Base-by-base conservation (phyloP, 2,888 invertebrate species). In the Perdita meconis region DNA sequence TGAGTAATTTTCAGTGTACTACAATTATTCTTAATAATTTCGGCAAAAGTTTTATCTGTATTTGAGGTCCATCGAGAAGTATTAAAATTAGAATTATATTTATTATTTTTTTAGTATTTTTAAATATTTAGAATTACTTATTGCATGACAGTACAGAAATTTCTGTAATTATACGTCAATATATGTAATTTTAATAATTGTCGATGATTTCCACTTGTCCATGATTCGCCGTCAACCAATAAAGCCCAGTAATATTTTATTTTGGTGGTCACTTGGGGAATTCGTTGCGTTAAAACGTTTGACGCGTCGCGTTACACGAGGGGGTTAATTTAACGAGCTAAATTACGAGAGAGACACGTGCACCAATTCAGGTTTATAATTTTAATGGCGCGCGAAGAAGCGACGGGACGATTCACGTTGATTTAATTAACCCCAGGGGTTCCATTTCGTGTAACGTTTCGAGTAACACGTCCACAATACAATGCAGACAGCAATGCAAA, bases 281-380 rank as follows among this genome's bases (percentile, higher is more conserved):
- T 68, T 56, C 63, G 13, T 40, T 47, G 40, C 61, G 34, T 73
- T 67, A 40, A 77, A 80, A 66, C 50, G 70, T 57, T 71, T 64
- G 56, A 77, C 83, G 53, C 77, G 22, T 59, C 40, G 30, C 55
- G 61, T 55, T 67, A 66, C 44, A 55, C 53, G 67, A 40, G 51
- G 69, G 81, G 57, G 57, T 76, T 81, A 76, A 80, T 84, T 82
- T 85, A 64, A 82, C 78, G 56, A 74, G 76, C 55, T 71, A 72
- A 78, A 84, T 81, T 76, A 84, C 72, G 65, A 64, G 67, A 64
- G 67, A 70, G 87, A 81, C 86, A 84, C 87, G 86, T 88, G 87
- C 66, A 83, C 79, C 78, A 84, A 87, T 86, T 88, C 80, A 83
- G 82, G 83, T 85, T 80, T 88, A 80, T 87, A 88, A 88, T 87